A percentile compares a stretch with the other conserved stretches of the same genome.
Evolutionary conservation across 2,797 vertebrate genomes (phyloP).

Genomic region (Notamacropus eugenii): DNA sequence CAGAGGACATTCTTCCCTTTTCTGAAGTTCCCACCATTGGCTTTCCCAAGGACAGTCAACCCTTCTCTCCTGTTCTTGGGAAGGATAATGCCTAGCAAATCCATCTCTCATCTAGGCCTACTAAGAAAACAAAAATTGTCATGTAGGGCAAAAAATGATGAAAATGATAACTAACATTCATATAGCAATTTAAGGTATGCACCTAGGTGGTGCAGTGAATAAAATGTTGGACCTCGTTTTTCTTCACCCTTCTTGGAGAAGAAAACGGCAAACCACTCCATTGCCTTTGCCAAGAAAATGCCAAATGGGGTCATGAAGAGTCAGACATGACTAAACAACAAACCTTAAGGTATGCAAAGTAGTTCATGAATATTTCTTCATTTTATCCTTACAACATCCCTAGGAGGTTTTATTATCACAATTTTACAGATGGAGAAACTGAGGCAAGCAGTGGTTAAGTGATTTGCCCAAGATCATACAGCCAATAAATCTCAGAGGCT

Average conservation of each 20-base stretch:
- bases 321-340: not conserved
- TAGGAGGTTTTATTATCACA: not conserved
- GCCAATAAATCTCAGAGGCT: not conserved
- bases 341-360: not conserved
- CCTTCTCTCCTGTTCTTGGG: not conserved
- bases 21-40: not conserved
- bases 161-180: not conserved
- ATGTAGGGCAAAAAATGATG: not conserved
- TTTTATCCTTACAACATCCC: not conserved
- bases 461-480: not conserved
- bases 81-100: not conserved
- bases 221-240: not conserved
- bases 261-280: not conserved
- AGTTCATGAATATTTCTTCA: not conserved
- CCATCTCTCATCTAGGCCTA: not conserved
- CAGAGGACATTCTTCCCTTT: not conserved
- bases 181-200: not conserved
- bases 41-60: not conserved
- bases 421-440: not conserved
- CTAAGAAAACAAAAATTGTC: not conserved
- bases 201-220: not conserved
- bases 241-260: not conserved
- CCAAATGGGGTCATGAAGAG: not conserved
- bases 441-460: not conserved
- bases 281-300: not conserved